phyloP scores from a whole-genome alignment of 1,140 invertebrate species.

The Myzus persicae region DNA sequence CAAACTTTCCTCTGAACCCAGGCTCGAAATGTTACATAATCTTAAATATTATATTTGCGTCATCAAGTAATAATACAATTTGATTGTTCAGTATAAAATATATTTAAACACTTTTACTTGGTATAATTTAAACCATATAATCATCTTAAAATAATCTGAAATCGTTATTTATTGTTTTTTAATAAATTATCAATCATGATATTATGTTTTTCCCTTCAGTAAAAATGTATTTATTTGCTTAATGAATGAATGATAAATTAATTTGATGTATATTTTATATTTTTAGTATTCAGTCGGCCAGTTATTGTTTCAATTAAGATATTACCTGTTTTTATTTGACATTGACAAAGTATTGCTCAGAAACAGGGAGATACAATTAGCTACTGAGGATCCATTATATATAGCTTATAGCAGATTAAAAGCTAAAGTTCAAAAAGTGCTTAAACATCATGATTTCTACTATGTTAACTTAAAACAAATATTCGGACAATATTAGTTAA shows the following conservation, averaged over 20 bases:
- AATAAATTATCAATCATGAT: no score
- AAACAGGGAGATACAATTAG: slow-evolving; percentile 39
- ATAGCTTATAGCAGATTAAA: slow-evolving; percentile 39
- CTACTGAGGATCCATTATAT: slow-evolving; percentile 32
- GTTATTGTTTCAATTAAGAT: slow-evolving; percentile 44
- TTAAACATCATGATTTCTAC: slow-evolving; percentile 56
- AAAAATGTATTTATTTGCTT: no score
- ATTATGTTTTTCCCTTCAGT: no score
- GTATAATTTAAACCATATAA: background rate
- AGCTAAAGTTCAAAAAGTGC: slow-evolving; percentile 34
- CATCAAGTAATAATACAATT: background rate
- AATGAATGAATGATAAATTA: background rate
- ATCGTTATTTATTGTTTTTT: background rate
- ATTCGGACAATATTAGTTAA: slow-evolving; percentile 15
- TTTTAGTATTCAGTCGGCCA: slow-evolving; percentile 46
- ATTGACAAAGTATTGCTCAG: slow-evolving; percentile 45
- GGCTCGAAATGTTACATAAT: background rate
- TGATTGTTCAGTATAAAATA: background rate
- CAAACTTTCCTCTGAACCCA: background rate
- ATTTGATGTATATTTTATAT: slow-evolving; percentile 20
- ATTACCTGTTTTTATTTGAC: slow-evolving; percentile 57
- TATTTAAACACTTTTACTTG: background rate
- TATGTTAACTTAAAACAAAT: slow-evolving; percentile 54
- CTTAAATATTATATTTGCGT: background rate
- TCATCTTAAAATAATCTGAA: background rate